Conservation (phyloP, 2,797 vertebrate species). For the Cuniculus paca region DNA sequence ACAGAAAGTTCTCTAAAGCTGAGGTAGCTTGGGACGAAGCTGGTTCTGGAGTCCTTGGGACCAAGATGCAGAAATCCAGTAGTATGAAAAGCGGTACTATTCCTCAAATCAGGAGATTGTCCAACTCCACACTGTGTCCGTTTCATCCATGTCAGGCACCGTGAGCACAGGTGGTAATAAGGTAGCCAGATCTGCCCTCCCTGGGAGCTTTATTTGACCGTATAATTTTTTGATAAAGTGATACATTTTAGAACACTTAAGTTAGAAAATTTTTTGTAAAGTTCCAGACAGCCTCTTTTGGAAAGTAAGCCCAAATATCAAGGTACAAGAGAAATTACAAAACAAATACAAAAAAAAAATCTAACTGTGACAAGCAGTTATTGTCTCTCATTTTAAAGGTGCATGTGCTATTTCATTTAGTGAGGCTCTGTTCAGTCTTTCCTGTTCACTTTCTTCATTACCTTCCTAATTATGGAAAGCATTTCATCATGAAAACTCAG, state of each 20-base stretch:
- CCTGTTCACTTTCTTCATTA: background rate
- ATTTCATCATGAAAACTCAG: background rate
- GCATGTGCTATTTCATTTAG: background rate
- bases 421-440: background rate
- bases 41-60: background rate
- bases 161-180: background rate
- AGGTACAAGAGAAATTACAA: background rate
- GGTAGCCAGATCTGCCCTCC: background rate
- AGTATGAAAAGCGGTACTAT: background rate
- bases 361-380: background rate
- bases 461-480: background rate
- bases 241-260: background rate
- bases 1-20: background rate
- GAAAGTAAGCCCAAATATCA: background rate
- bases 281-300: background rate
- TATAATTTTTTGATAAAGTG: background rate
- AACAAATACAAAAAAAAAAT: background rate
- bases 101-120: background rate
- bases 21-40: background rate
- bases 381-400: background rate
- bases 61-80: background rate
- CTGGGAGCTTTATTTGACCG: background rate
- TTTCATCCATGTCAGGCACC: too few relatives aligned
- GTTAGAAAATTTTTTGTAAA: background rate
- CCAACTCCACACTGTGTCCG: background rate